A percentile compares a stretch with the other conserved stretches of the same genome.
Evolutionary conservation across 2,888 invertebrate genomes (phyloP).

Genomic region (Romanomermis culicivorax): DNA sequence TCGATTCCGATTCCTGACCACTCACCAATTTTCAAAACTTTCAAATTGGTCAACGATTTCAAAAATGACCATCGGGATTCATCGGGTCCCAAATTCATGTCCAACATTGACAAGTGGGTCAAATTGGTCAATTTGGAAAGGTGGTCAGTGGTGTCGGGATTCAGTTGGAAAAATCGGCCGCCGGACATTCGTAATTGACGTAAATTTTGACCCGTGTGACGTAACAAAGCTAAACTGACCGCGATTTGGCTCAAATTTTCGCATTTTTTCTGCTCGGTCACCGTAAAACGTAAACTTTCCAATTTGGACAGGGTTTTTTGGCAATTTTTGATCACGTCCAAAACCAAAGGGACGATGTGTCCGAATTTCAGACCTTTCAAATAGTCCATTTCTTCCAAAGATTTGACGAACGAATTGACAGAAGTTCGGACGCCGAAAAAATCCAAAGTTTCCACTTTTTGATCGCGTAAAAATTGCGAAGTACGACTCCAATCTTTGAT

Average conservation of each 20-base stretch:
- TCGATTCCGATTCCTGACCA: too few species aligned
- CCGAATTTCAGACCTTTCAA: background rate
- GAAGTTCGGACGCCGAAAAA: background rate
- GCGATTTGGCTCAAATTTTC: background rate
- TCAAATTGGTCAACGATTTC: background rate
- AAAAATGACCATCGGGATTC: background rate
- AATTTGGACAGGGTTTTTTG: background rate
- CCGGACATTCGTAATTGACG: background rate
- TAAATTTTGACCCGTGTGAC: background rate
- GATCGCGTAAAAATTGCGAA: background rate
- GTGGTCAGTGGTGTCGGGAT: background rate
- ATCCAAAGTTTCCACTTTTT: background rate
- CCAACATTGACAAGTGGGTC: background rate
- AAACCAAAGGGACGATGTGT: background rate
- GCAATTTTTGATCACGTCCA: background rate
- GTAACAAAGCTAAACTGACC: background rate
- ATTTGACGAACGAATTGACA: background rate
- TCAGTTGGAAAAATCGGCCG: background rate
- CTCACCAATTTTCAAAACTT: background rate
- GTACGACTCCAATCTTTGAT: background rate
- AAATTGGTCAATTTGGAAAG: background rate
- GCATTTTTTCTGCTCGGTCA: background rate
- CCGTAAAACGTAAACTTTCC: background rate
- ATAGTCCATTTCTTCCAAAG: background rate
- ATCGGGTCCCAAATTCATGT: background rate